A percentile compares a stretch with the other conserved stretches of the same genome.
phyloP scores from a whole-genome alignment of 2,797 vertebrate species.

The Furcifer pardalis region DNA sequence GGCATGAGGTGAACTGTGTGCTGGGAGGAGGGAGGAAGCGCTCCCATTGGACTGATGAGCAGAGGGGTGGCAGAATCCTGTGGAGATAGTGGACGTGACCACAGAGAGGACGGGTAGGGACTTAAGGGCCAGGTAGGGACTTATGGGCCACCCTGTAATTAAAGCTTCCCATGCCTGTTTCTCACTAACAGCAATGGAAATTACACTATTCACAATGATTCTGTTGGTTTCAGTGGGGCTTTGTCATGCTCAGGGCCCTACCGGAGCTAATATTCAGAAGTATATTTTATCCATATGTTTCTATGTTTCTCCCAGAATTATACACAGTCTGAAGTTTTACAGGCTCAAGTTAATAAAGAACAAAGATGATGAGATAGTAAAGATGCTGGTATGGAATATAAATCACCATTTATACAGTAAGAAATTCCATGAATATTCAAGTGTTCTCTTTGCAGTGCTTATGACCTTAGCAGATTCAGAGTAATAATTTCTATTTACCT shows the following conservation, averaged over 20 bases:
- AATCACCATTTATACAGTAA: conserved; percentile 26
- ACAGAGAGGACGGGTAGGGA: no score
- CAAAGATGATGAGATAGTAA: neutral
- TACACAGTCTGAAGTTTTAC: neutral
- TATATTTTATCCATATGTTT: neutral
- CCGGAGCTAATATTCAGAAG: neutral
- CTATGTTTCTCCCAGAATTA: neutral
- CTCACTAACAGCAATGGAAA: neutral
- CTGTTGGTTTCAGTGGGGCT: neutral
- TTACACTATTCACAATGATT: neutral
- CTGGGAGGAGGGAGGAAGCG: no score
- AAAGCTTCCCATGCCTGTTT: neutral
- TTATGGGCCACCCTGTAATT: no score
- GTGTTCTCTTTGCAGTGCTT: conserved; percentile 55
- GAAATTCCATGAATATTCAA: conserved; percentile 47
- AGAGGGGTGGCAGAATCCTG: no score
- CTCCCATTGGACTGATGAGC: no score
- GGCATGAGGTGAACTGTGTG: no score
- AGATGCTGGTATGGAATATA: conserved; percentile 16
- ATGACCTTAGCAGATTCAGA: conserved; percentile 48
- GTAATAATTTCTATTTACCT: conserved; percentile 19
- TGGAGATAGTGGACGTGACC: no score
- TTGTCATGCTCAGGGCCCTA: neutral
- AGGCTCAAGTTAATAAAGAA: neutral
- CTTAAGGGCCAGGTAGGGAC: no score